Conservation (phyloP, 2,888 invertebrate genomes). For the Dolichopus griseipennis region DNA sequence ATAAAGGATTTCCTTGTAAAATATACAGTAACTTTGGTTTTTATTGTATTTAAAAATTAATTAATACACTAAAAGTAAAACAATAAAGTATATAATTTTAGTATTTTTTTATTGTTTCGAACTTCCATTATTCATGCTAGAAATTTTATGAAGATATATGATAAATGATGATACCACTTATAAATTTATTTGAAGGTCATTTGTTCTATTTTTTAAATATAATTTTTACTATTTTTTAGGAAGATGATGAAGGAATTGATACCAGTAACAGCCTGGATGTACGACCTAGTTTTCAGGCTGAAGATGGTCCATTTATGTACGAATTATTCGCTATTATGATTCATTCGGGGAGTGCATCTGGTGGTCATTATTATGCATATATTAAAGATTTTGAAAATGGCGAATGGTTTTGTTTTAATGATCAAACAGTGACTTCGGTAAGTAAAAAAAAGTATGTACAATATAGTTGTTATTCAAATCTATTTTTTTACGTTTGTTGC, state of each 20-base stretch:
- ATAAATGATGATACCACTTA: too few relatives aligned
- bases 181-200: too few relatives aligned
- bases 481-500: constrained; percentile 19
- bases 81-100: background rate
- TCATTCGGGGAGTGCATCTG: constrained; percentile 81
- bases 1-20: background rate
- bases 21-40: background rate
- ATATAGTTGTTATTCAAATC: constrained; percentile 13
- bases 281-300: constrained; percentile 29
- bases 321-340: constrained; percentile 88
- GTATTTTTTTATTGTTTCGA: too few relatives aligned
- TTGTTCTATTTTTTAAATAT: too few relatives aligned
- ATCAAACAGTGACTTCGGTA: constrained; percentile 68
- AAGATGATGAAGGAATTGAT: constrained; percentile 64
- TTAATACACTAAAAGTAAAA: background rate
- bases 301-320: constrained; percentile 64
- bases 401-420: constrained; percentile 83
- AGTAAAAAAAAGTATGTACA: constrained; percentile 25
- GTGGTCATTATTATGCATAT: constrained; percentile 87
- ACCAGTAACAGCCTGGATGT: constrained; percentile 46
- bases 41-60: background rate
- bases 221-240: constrained; percentile 36
- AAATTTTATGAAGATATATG: too few relatives aligned
- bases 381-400: constrained; percentile 69
- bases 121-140: too few relatives aligned